Evolutionary conservation across 1,140 invertebrate genomes (phyloP).

Genomic region (Ephestia elutella): DNA sequence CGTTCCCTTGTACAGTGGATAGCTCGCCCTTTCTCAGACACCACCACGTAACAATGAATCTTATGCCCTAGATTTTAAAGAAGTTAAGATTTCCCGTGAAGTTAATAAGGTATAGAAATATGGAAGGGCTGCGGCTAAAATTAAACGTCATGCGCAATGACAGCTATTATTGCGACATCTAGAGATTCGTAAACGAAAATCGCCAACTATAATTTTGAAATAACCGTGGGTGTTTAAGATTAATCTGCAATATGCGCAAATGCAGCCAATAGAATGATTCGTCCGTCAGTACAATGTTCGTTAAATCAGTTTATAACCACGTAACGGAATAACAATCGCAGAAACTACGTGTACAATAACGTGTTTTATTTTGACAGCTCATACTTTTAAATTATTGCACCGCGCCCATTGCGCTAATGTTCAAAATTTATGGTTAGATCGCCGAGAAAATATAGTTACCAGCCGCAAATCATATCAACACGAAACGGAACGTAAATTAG

Average conservation of each 20-base stretch:
- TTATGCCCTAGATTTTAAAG: background rate
- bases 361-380: constrained; percentile 12
- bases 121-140: constrained; percentile 29
- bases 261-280: no score
- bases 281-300: background rate
- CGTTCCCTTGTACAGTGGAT: constrained; percentile 46
- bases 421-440: constrained; percentile 18
- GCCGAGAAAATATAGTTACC: constrained; percentile 11
- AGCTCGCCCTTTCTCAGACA: constrained; percentile 12
- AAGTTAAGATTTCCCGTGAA: background rate
- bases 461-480: constrained; percentile 15
- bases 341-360: background rate
- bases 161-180: constrained; percentile 56
- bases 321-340: constrained; percentile 6
- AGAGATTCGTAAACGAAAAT: constrained; percentile 28
- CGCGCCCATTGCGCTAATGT: constrained; percentile 15
- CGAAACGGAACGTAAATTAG: constrained; percentile 11
- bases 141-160: constrained; percentile 56
- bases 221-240: constrained; percentile 11
- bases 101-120: constrained; percentile 10
- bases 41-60: background rate
- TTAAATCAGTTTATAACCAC: constrained; percentile 15
- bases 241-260: background rate
- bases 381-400: constrained; percentile 19
- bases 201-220: constrained; percentile 20